Evolutionary conservation across 2,113 vertebrate species (phyloP).

Genomic region (Bagarius yarrelli): DNA sequence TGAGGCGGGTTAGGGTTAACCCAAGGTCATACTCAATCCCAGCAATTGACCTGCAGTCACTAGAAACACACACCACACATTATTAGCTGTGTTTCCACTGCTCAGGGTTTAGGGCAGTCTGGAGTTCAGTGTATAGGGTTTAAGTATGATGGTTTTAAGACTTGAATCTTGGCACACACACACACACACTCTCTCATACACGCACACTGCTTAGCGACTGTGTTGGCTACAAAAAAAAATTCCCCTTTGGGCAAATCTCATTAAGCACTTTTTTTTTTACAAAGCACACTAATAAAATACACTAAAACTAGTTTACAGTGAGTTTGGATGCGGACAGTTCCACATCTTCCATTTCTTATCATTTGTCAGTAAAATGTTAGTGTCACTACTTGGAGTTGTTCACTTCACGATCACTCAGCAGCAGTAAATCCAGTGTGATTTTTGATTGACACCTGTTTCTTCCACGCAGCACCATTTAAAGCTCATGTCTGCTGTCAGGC

Average conservation of each 20-base stretch:
- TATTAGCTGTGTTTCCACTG: too few relatives aligned
- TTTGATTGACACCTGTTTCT: not conserved
- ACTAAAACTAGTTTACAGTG: conserved; percentile 10
- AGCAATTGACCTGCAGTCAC: too few relatives aligned
- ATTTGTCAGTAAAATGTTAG: conserved; percentile 1
- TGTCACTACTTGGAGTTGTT: not conserved
- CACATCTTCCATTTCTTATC: not conserved
- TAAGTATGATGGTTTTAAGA: too few relatives aligned
- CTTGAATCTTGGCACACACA: too few relatives aligned
- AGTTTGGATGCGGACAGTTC: not conserved
- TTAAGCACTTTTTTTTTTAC: not conserved
- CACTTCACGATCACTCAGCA: not conserved
- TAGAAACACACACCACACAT: too few relatives aligned
- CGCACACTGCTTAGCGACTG: not conserved
- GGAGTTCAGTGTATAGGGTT: too few relatives aligned
- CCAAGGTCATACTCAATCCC: too few relatives aligned
- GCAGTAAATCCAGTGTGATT: conserved; percentile 7
- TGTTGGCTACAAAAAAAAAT: not conserved
- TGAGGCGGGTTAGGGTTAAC: too few relatives aligned
- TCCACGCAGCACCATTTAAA: conserved; percentile 19
- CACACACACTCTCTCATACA: not conserved
- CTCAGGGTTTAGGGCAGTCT: too few relatives aligned
- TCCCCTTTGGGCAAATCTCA: conserved; percentile 24
- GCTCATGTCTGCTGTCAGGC: not conserved
- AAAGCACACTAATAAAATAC: conserved; percentile 18